Evolutionary conservation across 2,113 vertebrate genomes (phyloP).

Genomic region (Lontra canadensis): DNA sequence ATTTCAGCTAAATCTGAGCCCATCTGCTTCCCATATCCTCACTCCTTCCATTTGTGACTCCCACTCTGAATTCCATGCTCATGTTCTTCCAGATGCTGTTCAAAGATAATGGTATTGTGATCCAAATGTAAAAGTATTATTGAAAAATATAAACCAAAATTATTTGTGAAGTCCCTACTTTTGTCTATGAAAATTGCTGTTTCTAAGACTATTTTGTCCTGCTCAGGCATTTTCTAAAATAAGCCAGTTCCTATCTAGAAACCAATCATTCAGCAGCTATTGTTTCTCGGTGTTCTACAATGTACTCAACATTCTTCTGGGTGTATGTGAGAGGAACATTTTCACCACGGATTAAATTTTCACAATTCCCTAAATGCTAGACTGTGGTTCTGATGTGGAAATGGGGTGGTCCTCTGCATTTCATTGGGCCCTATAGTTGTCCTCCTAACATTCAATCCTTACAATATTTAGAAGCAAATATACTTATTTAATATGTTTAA

Average conservation of each 20-base stretch:
- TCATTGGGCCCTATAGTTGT: background rate
- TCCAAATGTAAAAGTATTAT: background rate
- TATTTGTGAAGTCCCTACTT: constrained; percentile 19
- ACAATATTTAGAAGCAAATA: background rate
- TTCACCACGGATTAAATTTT: background rate
- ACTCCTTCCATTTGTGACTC: background rate
- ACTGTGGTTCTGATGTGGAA: background rate
- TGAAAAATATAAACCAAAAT: constrained; percentile 29
- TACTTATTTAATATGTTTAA: background rate
- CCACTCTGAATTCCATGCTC: background rate
- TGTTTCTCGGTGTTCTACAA: background rate
- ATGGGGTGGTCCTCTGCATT: background rate
- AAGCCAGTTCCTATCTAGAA: constrained; percentile 31
- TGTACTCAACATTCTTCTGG: background rate
- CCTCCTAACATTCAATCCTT: background rate
- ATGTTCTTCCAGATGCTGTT: constrained; percentile 23
- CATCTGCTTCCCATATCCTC: constrained; percentile 7
- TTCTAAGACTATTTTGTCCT: constrained; percentile 22
- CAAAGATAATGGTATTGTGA: constrained; percentile 33
- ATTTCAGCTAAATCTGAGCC: background rate
- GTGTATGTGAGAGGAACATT: background rate
- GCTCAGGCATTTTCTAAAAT: constrained; percentile 21
- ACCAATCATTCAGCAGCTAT: background rate
- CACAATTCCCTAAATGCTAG: background rate
- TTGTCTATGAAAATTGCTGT: background rate